Evolutionary conservation across 2,888 invertebrate species (phyloP).

Genomic region (Conops quadrifasciatus): DNA sequence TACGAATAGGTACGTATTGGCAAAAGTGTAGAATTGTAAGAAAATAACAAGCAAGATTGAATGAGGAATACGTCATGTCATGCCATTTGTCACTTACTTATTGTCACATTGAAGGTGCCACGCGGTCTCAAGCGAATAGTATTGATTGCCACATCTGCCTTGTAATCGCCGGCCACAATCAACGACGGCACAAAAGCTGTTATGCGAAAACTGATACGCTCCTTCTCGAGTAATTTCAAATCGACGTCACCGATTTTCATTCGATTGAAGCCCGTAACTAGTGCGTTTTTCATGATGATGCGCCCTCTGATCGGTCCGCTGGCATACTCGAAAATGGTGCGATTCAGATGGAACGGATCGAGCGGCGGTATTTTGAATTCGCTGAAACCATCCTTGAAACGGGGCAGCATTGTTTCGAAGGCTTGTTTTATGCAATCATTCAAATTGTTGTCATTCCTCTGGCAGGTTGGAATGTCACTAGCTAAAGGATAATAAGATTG

Average conservation of each 20-base stretch:
- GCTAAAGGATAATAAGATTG: constrained; percentile 22
- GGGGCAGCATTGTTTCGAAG: constrained; percentile 66
- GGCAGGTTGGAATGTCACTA: constrained; percentile 67
- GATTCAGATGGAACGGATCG: constrained; percentile 59
- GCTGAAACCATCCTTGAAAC: constrained; percentile 56
- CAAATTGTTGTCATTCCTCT: constrained; percentile 67
- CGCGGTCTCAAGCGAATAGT: constrained; percentile 70
- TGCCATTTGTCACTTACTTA: constrained; percentile 67
- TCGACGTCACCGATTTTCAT: constrained; percentile 68
- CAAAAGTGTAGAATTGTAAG: too few species aligned
- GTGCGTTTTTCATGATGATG: constrained; percentile 66
- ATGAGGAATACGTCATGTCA: not conserved
- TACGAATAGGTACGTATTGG: too few species aligned
- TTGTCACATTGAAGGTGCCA: constrained; percentile 69
- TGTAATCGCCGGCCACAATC: constrained; percentile 70
- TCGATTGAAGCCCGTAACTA: constrained; percentile 68
- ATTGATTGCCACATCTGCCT: constrained; percentile 71
- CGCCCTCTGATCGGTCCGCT: constrained; percentile 53
- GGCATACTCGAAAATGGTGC: constrained; percentile 54
- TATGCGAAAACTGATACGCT: constrained; percentile 53
- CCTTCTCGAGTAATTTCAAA: constrained; percentile 51
- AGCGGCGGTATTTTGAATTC: constrained; percentile 57
- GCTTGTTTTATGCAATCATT: constrained; percentile 70
- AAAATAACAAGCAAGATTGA: constrained; percentile 11
- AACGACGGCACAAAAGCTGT: constrained; percentile 69